Evolutionary conservation across 2,113 vertebrate species (phyloP), one percentile per base, ranked within the genome.

Genomic region (Prionailurus bengalensis): DNA sequence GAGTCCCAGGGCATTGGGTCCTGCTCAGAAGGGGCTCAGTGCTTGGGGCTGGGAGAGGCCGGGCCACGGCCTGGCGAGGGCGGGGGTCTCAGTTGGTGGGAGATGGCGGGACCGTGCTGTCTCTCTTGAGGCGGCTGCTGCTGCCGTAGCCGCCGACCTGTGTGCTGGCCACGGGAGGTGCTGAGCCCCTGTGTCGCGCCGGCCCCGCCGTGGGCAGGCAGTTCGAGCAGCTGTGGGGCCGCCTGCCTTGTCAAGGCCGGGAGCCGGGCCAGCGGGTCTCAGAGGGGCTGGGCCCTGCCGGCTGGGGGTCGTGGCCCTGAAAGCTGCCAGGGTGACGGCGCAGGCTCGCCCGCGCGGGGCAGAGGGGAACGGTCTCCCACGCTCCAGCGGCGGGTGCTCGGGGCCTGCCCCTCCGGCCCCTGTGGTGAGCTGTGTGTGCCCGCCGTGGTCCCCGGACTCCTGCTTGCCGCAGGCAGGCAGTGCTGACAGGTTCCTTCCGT

Each of bases 31-130:
- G 7, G 74, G 27, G 42, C 74, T 48, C 14, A 16, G 74, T 31
- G 19, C 16, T 53, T 21, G 48, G 48, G 48, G 74, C 74, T 10
- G 33, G 31, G 3, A 23, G 31, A 5, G 76, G 29, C 42, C 3
- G 0, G 27, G 4, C 45, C 4, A 4, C 27, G 7, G 45, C 9
- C 48, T 33, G 29, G 9, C 2, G 27, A 16, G 27, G 42, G 74
- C 13, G 42, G 74, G 11, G 19, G n/a, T 48, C 7, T 1, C 5
- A 15, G 73, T 27, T 17, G 27, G 27, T 13, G 73, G 39, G 25
- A 48, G 42, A 13, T 13, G 14, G 14, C 31, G 74, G 42, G 27
- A 10, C 42, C 4, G 14, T 0, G 4, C 27, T 48, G 27, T 17
- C 11, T 10, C 9, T 73, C 25, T 17, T 42, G 4, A 17, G 14